Evolutionary conservation across 2,113 vertebrate genomes (phyloP).

Genomic region (Nibea albiflora): DNA sequence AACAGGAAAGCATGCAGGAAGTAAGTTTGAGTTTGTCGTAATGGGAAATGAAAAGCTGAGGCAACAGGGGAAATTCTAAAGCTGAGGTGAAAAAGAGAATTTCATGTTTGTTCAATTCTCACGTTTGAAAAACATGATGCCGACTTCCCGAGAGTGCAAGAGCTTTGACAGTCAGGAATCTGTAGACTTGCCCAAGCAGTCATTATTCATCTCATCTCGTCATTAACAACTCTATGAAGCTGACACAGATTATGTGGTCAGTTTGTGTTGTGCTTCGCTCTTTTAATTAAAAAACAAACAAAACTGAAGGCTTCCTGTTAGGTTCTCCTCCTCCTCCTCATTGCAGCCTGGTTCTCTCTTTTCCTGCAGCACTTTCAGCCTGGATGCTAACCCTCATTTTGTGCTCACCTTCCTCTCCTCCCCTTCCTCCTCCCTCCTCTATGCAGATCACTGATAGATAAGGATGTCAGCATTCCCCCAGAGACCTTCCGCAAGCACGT

Average conservation of each 20-base stretch:
- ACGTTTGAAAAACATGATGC: not conserved
- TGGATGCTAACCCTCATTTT: slow-evolving; percentile 43
- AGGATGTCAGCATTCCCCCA: slow-evolving; percentile 89
- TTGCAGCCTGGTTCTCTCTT: not conserved
- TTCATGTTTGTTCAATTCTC: not conserved
- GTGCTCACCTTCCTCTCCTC: slow-evolving; percentile 14
- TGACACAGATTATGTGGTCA: not conserved
- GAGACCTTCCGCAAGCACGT: slow-evolving; percentile 91
- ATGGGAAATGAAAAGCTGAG: too few species aligned
- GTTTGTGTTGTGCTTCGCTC: too few species aligned
- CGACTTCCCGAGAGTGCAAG: not conserved
- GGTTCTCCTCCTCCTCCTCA: not conserved
- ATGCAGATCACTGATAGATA: slow-evolving; percentile 86
- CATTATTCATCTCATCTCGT: not conserved
- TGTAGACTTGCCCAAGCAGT: not conserved
- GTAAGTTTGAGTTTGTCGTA: not conserved
- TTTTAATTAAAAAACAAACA: not conserved
- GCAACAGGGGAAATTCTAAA: not conserved
- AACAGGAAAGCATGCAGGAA: not conserved
- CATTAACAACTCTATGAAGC: not conserved
- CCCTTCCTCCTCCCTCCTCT: slow-evolving; percentile 9
- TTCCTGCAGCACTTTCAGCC: slow-evolving; percentile 18
- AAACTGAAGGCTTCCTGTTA: not conserved
- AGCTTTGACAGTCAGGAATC: not conserved
- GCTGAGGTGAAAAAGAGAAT: not conserved